phyloP scores from a whole-genome alignment of 2,888 invertebrate genomes.

The Achlya flavicornis region DNA sequence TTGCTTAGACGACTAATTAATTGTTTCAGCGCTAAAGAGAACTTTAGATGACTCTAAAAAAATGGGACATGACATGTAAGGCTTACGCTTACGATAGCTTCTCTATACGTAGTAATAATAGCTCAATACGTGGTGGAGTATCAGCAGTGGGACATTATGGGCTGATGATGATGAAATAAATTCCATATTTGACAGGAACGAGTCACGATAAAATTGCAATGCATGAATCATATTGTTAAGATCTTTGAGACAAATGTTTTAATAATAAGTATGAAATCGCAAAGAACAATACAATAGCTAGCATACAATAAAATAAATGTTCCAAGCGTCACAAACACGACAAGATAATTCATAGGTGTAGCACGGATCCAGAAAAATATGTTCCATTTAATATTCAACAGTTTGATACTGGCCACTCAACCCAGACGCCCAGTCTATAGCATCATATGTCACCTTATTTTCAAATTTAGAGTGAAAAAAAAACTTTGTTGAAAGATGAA shows the following conservation, averaged over 20 bases:
- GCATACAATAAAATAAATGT: conserved; percentile 10
- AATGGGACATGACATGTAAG: too few relatives aligned
- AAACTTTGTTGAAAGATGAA: too few relatives aligned
- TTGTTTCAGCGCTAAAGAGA: too few relatives aligned
- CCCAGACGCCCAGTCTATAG: background rate
- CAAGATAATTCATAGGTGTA: conserved; percentile 15
- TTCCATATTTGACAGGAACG: background rate
- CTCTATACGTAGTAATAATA: too few relatives aligned
- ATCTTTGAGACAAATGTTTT: background rate
- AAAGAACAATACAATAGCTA: conserved; percentile 1
- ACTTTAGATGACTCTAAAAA: too few relatives aligned
- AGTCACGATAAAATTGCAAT: conserved; percentile 5
- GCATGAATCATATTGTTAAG: conserved; percentile 10
- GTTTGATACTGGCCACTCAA: background rate
- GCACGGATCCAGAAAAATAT: conserved; percentile 8
- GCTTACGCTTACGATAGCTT: too few relatives aligned
- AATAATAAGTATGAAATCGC: background rate
- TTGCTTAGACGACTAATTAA: too few relatives aligned
- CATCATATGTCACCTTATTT: too few relatives aligned
- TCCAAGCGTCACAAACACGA: conserved; percentile 41
- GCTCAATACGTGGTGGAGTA: too few relatives aligned
- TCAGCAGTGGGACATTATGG: too few relatives aligned
- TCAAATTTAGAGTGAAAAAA: too few relatives aligned
- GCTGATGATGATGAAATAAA: background rate
- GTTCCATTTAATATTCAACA: background rate